A percentile compares a stretch with the other conserved stretches of the same genome.
Evolutionary conservation across 1,140 invertebrate species (phyloP).

Genomic region (Cepaea nemoralis): DNA sequence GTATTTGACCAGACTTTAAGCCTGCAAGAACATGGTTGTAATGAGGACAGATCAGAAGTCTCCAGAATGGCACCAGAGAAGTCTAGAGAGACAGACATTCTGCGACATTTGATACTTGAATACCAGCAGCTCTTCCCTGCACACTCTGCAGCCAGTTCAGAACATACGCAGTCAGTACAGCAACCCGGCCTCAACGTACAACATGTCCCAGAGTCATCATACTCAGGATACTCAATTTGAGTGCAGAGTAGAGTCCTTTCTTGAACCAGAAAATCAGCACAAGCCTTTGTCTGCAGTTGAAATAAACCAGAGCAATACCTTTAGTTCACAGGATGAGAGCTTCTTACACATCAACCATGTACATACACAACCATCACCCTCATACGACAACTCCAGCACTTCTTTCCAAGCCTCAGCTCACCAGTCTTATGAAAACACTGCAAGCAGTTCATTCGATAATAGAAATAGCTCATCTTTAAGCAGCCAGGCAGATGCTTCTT

Average conservation of each 20-base stretch:
- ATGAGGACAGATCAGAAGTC: not conserved
- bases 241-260: constrained; percentile 11
- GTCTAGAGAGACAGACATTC: constrained; percentile 27
- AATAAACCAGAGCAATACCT: not conserved
- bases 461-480: not conserved
- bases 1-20: constrained; percentile 5
- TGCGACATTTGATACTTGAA: constrained; percentile 36
- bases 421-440: constrained; percentile 13
- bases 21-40: not conserved
- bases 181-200: not conserved
- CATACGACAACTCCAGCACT: constrained; percentile 8
- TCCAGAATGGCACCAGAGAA: constrained; percentile 17
- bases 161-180: not conserved
- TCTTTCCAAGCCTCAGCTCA: not conserved
- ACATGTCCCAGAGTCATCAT: not conserved
- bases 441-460: not conserved
- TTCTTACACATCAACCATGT: constrained; percentile 21
- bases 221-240: not conserved
- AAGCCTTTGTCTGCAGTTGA: not conserved
- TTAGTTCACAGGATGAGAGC: constrained; percentile 17
- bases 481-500: not conserved
- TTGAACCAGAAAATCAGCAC: constrained; percentile 6
- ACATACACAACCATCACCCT: constrained; percentile 4
- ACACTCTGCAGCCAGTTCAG: not conserved
- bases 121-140: constrained; percentile 16